These are phyloP conservation scores for Hymenochirus boettgeri DNA, from an alignment of 2,113 vertebrate genomes.

Conservation along the genomic window DNA sequence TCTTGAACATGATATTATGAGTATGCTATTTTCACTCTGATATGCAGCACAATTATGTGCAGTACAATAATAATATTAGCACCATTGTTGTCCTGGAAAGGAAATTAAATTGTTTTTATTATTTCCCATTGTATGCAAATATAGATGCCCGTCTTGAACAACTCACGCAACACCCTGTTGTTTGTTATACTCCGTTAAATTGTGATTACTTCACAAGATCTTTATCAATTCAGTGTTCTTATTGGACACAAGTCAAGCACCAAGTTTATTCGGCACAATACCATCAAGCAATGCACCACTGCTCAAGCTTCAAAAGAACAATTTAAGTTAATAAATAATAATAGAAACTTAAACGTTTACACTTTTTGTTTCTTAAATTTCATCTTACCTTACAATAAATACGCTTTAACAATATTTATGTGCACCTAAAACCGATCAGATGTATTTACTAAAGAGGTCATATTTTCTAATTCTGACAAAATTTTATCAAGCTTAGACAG, in stretches of 20 bases:
- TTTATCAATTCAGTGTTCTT: constrained; percentile 43
- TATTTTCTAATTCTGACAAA: neutral
- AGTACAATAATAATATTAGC: no score
- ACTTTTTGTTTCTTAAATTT: no score
- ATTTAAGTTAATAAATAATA: no score
- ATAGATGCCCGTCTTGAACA: neutral
- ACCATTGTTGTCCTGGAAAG: no score
- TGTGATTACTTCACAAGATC: constrained; percentile 31
- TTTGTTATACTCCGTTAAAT: constrained; percentile 21
- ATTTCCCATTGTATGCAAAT: neutral
- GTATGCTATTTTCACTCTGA: no score
- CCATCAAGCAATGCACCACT: constrained; percentile 26
- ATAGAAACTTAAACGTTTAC: no score
- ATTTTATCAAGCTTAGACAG: neutral
- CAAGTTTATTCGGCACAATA: constrained; percentile 37
- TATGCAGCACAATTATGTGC: no score
- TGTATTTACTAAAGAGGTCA: neutral
- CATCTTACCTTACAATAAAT: no score
- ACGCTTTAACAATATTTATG: no score
- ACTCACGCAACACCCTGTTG: constrained; percentile 14
- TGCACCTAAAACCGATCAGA: no score
- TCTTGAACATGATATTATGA: no score
- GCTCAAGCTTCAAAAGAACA: constrained; percentile 13
- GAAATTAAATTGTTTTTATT: no score
- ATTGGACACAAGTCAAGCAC: constrained; percentile 28